phyloP scores from a whole-genome alignment of 2,888 invertebrate genomes.

The Autographa gamma region DNA sequence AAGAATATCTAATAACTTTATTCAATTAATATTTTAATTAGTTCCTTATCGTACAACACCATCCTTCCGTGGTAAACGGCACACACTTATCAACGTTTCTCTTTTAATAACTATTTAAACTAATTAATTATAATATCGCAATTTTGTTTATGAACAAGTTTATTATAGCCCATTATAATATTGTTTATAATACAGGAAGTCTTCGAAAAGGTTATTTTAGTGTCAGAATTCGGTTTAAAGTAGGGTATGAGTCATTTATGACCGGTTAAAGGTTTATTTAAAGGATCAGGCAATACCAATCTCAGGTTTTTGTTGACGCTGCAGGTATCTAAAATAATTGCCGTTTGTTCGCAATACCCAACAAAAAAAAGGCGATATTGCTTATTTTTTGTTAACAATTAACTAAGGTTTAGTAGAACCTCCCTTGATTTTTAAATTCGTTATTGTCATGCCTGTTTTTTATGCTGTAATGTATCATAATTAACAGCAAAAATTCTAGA shows the following conservation, averaged over 20 bases:
- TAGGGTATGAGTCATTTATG: constrained; percentile 36
- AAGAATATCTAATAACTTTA: constrained; percentile 2
- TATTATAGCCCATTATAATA: constrained; percentile 42
- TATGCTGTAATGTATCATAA: too few relatives aligned
- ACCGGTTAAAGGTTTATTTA: background rate
- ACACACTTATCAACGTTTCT: constrained; percentile 81
- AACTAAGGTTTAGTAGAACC: background rate
- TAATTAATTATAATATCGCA: constrained; percentile 80
- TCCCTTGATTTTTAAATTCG: background rate
- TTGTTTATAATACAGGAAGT: constrained; percentile 35
- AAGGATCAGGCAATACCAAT: background rate
- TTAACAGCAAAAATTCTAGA: background rate
- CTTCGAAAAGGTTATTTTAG: constrained; percentile 39
- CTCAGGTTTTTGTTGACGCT: background rate
- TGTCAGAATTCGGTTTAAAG: constrained; percentile 25
- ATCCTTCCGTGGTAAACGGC: constrained; percentile 63
- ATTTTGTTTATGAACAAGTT: constrained; percentile 64
- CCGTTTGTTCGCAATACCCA: background rate
- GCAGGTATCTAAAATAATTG: background rate
- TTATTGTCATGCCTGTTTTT: too few relatives aligned
- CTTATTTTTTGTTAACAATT: background rate
- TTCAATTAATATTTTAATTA: constrained; percentile 16
- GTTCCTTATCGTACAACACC: constrained; percentile 54
- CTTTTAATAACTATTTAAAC: constrained; percentile 84
- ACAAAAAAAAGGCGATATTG: background rate